These are phyloP conservation scores for Erythrocercus mccallii DNA, from an alignment of 2,113 vertebrate species.

Conservation along the genomic window DNA sequence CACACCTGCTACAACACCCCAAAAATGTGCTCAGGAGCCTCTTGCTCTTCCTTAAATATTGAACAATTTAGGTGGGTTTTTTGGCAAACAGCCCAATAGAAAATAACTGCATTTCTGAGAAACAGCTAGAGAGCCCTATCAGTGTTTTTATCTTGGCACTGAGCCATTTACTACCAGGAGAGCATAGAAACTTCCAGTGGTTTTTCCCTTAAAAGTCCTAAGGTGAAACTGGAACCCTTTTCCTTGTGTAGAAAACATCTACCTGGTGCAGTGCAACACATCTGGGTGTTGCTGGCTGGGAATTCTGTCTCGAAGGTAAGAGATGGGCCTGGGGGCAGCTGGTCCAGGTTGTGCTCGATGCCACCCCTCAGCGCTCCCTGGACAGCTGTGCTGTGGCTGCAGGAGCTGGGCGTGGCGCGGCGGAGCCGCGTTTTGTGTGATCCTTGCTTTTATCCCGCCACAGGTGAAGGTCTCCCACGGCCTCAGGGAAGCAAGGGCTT, in stretches of 20 bases:
- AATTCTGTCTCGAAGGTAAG: neutral
- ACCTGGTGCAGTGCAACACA: neutral
- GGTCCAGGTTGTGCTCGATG: fast-evolving
- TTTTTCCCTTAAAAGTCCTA: neutral
- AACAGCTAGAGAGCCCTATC: neutral
- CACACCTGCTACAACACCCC: neutral
- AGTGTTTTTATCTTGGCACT: neutral
- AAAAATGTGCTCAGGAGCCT: neutral
- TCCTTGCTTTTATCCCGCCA: neutral
- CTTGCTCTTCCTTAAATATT: neutral
- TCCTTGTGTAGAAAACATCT: neutral
- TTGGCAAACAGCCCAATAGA: neutral
- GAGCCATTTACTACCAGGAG: neutral
- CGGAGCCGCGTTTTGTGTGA: fast-evolving
- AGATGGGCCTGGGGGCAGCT: neutral
- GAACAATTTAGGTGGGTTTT: neutral
- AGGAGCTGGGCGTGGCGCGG: fast-evolving
- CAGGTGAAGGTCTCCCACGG: fast-evolving
- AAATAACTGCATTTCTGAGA: neutral
- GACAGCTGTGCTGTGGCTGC: fast-evolving
- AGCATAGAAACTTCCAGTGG: neutral
- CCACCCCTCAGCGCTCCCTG: fast-evolving
- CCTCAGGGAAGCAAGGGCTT: neutral
- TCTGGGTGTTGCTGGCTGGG: fast-evolving
- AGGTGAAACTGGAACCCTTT: neutral